Conservation (phyloP, 1,140 invertebrate genomes). For the Coenobita brevimanus region DNA sequence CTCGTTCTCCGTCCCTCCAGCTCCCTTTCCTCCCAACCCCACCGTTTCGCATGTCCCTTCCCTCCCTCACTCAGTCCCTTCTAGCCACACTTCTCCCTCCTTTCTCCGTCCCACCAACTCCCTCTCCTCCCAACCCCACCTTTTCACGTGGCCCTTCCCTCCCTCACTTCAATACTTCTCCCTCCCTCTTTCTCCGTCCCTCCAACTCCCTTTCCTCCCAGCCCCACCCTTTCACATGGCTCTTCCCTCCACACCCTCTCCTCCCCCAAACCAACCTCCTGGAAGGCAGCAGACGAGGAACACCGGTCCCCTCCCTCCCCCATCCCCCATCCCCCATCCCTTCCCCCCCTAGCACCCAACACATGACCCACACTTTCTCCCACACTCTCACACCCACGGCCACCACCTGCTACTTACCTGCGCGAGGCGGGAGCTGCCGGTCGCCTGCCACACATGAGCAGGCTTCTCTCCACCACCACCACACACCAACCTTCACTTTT, state of each 20-base stretch:
- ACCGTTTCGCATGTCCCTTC: no score
- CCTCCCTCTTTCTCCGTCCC: neutral
- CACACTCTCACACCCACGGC: slow-evolving; percentile 46
- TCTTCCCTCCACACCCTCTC: neutral
- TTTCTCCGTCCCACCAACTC: neutral
- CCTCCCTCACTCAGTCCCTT: neutral
- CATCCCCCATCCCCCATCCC: neutral
- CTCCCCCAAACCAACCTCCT: neutral
- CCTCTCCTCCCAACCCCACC: neutral
- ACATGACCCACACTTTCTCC: slow-evolving; percentile 55
- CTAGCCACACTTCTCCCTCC: neutral
- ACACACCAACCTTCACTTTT: neutral
- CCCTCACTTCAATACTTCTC: neutral
- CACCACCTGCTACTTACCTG: slow-evolving; percentile 19
- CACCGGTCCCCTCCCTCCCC: neutral
- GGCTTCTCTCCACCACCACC: neutral
- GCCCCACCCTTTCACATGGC: neutral
- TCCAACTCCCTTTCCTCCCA: no score
- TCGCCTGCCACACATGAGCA: neutral
- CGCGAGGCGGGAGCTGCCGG: neutral
- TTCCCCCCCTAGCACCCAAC: slow-evolving; percentile 1
- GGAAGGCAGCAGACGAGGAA: no score
- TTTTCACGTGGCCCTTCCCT: neutral
- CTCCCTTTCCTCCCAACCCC: no score
- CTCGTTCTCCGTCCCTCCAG: no score